Conservation (phyloP, 1,140 invertebrate species). For the Neotoxoptera formosana region DNA sequence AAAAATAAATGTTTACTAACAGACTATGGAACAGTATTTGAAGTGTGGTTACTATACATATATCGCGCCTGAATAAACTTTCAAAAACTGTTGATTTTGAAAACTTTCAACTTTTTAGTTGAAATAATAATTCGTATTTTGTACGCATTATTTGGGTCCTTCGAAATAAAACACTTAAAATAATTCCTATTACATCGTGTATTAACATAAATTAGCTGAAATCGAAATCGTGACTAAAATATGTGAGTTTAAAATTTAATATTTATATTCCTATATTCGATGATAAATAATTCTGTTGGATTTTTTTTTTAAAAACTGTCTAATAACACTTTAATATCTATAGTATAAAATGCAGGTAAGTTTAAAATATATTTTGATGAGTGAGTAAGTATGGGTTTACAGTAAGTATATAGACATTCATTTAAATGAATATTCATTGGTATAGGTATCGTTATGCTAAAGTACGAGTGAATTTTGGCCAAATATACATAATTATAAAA, state of each 20-base stretch:
- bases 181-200: background rate
- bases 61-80: background rate
- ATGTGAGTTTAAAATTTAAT: background rate
- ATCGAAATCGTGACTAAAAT: background rate
- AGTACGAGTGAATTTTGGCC: background rate
- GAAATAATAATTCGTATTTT: background rate
- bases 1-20: background rate
- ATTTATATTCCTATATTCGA: background rate
- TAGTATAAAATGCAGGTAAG: background rate
- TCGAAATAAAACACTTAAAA: background rate
- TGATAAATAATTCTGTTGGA: too few species aligned
- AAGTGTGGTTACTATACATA: background rate
- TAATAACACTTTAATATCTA: background rate
- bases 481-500: background rate
- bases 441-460: background rate
- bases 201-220: slow-evolving; percentile 2
- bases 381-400: background rate
- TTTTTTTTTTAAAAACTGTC: background rate
- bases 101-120: background rate
- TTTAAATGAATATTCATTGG: background rate
- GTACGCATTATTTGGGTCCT: background rate
- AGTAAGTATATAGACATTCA: background rate
- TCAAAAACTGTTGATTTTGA: slow-evolving; percentile 9
- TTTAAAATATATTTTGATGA: background rate
- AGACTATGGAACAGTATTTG: background rate